phyloP scores from a whole-genome alignment of 2,113 vertebrate species.

The Hypocryptadius cinnamomeus region DNA sequence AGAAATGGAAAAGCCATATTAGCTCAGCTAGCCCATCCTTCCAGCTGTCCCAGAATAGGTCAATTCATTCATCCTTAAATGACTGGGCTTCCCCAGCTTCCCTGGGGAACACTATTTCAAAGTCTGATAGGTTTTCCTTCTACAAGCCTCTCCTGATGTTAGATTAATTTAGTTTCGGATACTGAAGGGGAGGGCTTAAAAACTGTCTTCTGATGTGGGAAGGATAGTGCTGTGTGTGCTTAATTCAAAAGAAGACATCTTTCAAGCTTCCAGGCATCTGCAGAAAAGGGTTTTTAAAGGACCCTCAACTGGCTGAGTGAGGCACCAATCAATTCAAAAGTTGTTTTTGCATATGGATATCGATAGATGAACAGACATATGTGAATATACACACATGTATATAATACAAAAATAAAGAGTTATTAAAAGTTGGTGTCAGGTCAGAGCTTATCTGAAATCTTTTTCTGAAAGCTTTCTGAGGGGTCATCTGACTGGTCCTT shows the following conservation, averaged over 20 bases:
- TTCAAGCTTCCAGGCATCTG: not conserved
- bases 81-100: not conserved
- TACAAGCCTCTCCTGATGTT: not conserved
- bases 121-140: constrained; percentile 4
- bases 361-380: not conserved
- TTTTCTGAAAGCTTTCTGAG: not conserved
- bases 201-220: not conserved
- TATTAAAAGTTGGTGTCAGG: not conserved
- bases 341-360: not conserved
- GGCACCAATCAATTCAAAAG: not conserved
- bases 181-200: not conserved
- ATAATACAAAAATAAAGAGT: not conserved
- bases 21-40: not conserved
- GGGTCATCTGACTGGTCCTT: not conserved
- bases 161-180: constrained; percentile 6
- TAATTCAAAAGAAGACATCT: not conserved
- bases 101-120: not conserved
- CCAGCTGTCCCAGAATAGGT: not conserved
- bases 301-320: fast-evolving
- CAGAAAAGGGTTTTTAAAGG: not conserved
- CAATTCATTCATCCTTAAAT: not conserved
- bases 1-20: constrained; percentile 36
- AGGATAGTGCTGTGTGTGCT: not conserved
- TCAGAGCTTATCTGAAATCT: not conserved
- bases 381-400: not conserved